A percentile compares a stretch with the other conserved stretches of the same genome.
These are phyloP conservation scores for Helleia helle DNA, from an alignment of 2,888 invertebrate species.

Conservation along the genomic window DNA sequence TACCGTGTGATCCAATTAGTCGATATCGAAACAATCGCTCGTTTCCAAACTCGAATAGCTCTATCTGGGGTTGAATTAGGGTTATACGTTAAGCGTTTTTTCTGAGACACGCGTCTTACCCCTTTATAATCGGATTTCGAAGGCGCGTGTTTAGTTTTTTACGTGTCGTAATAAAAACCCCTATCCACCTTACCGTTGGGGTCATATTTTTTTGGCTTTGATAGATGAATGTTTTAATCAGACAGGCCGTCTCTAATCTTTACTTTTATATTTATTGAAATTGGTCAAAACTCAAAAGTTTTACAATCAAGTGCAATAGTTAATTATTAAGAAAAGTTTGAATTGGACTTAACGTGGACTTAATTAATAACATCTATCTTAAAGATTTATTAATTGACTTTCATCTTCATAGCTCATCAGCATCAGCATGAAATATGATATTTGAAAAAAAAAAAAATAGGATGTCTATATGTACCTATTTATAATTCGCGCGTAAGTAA, in stretches of 20 bases:
- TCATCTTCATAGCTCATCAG: too few species aligned
- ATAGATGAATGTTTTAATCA: conserved; percentile 69
- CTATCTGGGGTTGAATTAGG: conserved; percentile 64
- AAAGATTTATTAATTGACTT: too few species aligned
- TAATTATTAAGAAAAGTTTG: too few species aligned
- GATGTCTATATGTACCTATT: too few species aligned
- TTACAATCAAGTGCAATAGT: too few species aligned
- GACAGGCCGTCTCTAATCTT: conserved; percentile 14
- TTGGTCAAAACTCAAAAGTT: too few species aligned
- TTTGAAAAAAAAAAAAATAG: too few species aligned
- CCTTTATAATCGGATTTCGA: conserved; percentile 68
- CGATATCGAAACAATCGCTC: conserved; percentile 65
- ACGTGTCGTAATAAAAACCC: conserved; percentile 47
- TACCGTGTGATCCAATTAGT: conserved; percentile 71
- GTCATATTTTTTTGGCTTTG: conserved; percentile 54
- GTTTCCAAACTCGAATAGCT: conserved; percentile 59
- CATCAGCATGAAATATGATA: too few species aligned
- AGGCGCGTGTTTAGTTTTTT: conserved; percentile 65
- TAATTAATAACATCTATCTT: too few species aligned
- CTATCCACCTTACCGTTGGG: conserved; percentile 64
- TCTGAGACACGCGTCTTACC: conserved; percentile 52
- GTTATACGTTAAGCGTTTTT: conserved; percentile 54
- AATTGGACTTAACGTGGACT: too few species aligned
- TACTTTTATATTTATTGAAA: conserved; percentile 11
- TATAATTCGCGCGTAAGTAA: too few species aligned